Evolutionary conservation across 2,888 invertebrate species (phyloP), one percentile per base, ranked within the genome.

Genomic region (Panzeria rudis): DNA sequence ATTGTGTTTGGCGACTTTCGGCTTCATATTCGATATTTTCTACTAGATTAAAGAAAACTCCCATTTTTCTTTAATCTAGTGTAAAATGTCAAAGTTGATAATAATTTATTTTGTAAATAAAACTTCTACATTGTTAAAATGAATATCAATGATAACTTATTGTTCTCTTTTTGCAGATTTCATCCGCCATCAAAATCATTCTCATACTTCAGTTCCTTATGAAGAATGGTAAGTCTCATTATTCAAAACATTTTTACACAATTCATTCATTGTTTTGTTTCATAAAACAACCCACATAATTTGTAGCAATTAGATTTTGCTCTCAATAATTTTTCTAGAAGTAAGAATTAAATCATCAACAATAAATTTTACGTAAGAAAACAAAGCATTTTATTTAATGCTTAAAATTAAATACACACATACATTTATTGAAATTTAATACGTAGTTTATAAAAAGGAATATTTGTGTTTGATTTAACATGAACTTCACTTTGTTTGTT

Each of bases 341-440:
- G 15, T 32, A 71, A 13, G 29, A 38, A 47, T 44, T 8, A 61
- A 64, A 17, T n/a, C 1, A 0, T 15, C 32, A 56, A 44, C 44
- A 44, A 50, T 52, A 20, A 17, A 47, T 73, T 78, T 32, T 73
- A 68, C 73, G 50, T 54, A 75, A 79, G 62, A 78, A 77, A 76
- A 79, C 75, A 79, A 80, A 61, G 17, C 76, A 52, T 62, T 76
- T 80, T 84, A 76, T 84, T 79, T 41, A 84, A 61, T 72, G 75
- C 68, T 73, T 68, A 68, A 52, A 77, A 20, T 25, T 59, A 54
- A 61, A 69, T 13, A 61, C 73, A 71, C 20, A 75, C 38, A 80
- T 35, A 52, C 32, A 73, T 54, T 62, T 44, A 69, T 56, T 64
- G 32, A 61, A 47, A 61, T 50, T 62, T 47, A 17, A 32, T 81